phyloP scores from a whole-genome alignment of 2,113 vertebrate species.

The Xyrauchen texanus region DNA sequence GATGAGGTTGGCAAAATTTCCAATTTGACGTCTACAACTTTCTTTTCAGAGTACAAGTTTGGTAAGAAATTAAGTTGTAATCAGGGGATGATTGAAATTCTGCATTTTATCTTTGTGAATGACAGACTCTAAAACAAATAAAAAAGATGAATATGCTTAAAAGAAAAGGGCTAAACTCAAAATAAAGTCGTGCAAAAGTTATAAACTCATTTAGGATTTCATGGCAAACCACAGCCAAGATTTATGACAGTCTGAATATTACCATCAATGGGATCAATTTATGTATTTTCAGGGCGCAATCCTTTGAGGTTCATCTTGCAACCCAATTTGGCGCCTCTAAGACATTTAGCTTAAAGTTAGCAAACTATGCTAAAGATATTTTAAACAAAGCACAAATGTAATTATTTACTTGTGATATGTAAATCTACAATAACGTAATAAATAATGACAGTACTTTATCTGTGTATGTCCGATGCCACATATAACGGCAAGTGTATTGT shows the following conservation, averaged over 20 bases:
- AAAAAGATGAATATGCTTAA: neutral
- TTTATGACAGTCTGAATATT: neutral
- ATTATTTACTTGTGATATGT: no score
- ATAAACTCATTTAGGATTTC: constrained; percentile 19
- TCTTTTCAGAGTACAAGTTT: neutral
- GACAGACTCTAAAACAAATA: neutral
- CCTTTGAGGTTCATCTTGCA: no score
- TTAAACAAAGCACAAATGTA: no score
- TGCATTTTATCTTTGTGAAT: neutral
- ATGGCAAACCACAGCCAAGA: constrained; percentile 11
- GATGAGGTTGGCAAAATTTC: constrained; percentile 31
- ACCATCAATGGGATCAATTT: no score
- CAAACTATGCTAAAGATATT: no score
- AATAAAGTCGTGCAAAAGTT: constrained; percentile 19
- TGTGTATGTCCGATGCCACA: no score
- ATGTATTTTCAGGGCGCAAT: no score
- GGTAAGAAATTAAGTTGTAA: constrained; percentile 8
- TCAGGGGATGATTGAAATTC: neutral
- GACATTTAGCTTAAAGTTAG: no score
- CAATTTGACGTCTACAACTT: constrained; percentile 7
- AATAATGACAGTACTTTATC: no score
- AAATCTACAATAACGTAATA: no score
- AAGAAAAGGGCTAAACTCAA: constrained; percentile 4
- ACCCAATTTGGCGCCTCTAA: no score
- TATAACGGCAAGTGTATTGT: neutral